phyloP scores from a whole-genome alignment of 2,113 vertebrate species.

The Chauna torquata region DNA sequence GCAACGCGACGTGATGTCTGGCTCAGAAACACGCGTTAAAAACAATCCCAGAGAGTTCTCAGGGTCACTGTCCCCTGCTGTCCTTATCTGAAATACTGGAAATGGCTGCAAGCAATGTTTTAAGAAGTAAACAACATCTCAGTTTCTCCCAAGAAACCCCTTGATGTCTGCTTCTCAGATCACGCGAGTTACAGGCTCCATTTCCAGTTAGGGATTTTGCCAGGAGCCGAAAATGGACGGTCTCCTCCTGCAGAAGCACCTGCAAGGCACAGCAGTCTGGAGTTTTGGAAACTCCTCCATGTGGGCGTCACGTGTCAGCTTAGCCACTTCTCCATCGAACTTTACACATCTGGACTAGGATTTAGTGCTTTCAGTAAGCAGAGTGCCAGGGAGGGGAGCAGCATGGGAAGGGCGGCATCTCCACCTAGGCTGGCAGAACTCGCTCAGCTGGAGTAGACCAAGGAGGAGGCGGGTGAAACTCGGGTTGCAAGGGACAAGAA shows the following conservation, averaged over 20 bases:
- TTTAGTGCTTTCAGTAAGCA: not conserved
- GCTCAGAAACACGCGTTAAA: not conserved
- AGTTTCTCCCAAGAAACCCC: not conserved
- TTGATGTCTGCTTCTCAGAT: not conserved
- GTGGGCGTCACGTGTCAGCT: not conserved
- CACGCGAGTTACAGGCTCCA: fast-evolving
- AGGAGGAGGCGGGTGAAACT: not conserved
- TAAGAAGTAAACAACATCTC: not conserved
- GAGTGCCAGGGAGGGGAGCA: not conserved
- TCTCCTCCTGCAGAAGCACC: not conserved
- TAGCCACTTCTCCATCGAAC: not conserved
- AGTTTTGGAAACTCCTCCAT: not conserved
- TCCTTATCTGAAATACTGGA: not conserved
- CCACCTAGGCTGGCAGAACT: not conserved
- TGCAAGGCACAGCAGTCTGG: fast-evolving
- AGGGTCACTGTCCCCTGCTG: not conserved
- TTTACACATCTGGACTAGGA: not conserved
- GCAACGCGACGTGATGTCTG: not conserved
- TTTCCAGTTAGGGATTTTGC: not conserved
- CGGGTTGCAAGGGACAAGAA: not conserved
- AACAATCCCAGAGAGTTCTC: not conserved
- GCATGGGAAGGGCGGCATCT: fast-evolving
- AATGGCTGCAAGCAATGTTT: not conserved
- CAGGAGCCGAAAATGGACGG: not conserved
- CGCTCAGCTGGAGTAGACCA: fast-evolving